Percentiles rank a stretch among this genome's conserved stretches.
These are phyloP conservation scores for Cantharis rustica DNA, from an alignment of 2,888 invertebrate genomes.

Conservation along the genomic window DNA sequence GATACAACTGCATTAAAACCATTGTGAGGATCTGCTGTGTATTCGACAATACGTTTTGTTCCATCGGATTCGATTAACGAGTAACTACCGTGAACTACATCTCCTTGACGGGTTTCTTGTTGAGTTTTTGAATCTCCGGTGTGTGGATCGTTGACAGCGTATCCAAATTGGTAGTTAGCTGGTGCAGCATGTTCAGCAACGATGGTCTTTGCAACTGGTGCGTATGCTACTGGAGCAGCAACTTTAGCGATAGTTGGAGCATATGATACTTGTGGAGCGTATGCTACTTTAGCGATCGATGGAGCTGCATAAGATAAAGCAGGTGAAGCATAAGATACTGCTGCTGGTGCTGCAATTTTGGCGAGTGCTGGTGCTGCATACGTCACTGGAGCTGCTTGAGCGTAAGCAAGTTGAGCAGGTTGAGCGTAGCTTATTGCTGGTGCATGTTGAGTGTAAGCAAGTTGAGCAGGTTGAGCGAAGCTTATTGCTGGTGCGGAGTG, in stretches of 20 bases:
- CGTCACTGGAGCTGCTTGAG: constrained; percentile 24
- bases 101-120: constrained; percentile 59
- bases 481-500: background rate
- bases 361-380: constrained; percentile 40
- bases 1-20: constrained; percentile 62
- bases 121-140: constrained; percentile 62
- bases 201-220: constrained; percentile 51
- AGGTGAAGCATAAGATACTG: constrained; percentile 23
- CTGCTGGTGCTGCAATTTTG: constrained; percentile 42
- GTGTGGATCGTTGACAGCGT: constrained; percentile 57
- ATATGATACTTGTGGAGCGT: constrained; percentile 52
- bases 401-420: background rate
- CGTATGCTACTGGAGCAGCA: constrained; percentile 35
- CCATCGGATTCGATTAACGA: constrained; percentile 61
- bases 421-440: background rate
- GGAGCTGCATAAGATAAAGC: constrained; percentile 3
- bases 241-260: constrained; percentile 33
- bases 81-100: constrained; percentile 59
- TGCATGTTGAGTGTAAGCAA: constrained; percentile 4
- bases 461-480: background rate
- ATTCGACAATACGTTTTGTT: constrained; percentile 59
- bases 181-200: constrained; percentile 54
- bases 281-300: constrained; percentile 51
- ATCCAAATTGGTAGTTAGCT: constrained; percentile 58
- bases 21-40: constrained; percentile 59